A percentile compares a stretch with the other conserved stretches of the same genome.
These are phyloP conservation scores for Echiichthys vipera DNA, from an alignment of 2,797 vertebrate genomes.

Conservation along the genomic window DNA sequence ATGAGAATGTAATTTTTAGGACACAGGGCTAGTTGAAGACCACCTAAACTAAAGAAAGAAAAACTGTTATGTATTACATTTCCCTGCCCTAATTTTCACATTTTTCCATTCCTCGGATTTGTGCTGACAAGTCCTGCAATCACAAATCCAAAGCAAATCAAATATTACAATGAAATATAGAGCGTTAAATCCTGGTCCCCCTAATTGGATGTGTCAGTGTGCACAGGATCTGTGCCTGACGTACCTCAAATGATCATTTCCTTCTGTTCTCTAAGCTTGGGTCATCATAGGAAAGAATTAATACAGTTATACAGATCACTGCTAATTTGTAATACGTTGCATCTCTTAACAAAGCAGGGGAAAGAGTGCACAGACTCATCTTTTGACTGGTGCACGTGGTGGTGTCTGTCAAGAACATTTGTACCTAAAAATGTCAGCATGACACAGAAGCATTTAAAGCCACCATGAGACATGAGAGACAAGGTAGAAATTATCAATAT, in stretches of 20 bases:
- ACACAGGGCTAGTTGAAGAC: too few species aligned
- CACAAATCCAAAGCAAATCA: conserved; percentile 38
- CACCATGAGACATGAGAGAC: conserved; percentile 49
- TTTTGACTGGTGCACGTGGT: conserved; percentile 17
- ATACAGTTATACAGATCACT: conserved; percentile 44
- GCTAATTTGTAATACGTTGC: conserved; percentile 59
- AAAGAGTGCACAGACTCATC: conserved; percentile 36
- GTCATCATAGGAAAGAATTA: conserved; percentile 47
- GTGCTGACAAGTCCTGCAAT: conserved; percentile 22
- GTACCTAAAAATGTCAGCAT: conserved; percentile 60
- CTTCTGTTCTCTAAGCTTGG: conserved; percentile 38
- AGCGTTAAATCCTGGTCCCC: conserved; percentile 14
- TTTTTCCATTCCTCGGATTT: conserved; percentile 28
- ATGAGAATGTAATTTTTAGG: too few species aligned
- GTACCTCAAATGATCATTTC: conserved; percentile 45
- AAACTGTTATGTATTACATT: conserved; percentile 4
- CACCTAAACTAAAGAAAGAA: conserved; percentile 18
- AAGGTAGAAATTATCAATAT: conserved; percentile 74
- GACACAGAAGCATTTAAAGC: conserved; percentile 72
- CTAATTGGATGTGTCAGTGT: conserved; percentile 55
- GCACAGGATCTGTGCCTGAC: conserved; percentile 25
- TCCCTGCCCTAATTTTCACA: conserved; percentile 19
- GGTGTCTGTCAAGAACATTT: conserved; percentile 64
- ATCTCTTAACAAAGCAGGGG: conserved; percentile 57
- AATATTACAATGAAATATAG: conserved; percentile 22